A percentile compares a stretch with the other conserved stretches of the same genome.
Conservation (phyloP, 2,113 vertebrate genomes). For the Petroica traversi region DNA sequence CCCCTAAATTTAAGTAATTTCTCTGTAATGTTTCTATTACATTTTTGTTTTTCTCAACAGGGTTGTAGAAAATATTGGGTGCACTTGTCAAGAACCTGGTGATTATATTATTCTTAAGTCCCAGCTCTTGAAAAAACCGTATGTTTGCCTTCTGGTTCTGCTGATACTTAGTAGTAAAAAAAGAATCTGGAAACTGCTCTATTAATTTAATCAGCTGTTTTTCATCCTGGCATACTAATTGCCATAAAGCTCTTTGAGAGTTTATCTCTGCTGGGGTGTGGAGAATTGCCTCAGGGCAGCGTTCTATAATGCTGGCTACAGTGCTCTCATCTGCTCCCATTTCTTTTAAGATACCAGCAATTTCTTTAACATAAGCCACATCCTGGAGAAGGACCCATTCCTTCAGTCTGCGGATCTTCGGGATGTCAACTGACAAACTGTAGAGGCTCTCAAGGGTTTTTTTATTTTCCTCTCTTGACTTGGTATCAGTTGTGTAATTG, state of each 20-base stretch:
- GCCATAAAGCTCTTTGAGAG: constrained; percentile 84
- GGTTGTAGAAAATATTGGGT: constrained; percentile 82
- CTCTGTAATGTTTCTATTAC: constrained; percentile 79
- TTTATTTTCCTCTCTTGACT: constrained; percentile 76
- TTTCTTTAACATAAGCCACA: constrained; percentile 80
- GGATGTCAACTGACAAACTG: constrained; percentile 82
- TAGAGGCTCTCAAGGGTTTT: constrained; percentile 78
- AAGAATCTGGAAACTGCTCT: constrained; percentile 90
- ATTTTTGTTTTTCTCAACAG: constrained; percentile 79
- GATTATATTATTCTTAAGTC: constrained; percentile 86
- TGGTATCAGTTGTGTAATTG: neutral
- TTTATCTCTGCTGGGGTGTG: constrained; percentile 77
- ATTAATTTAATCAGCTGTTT: constrained; percentile 85
- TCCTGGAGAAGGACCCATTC: constrained; percentile 85
- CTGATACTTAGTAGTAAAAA: constrained; percentile 81
- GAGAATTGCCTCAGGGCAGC: constrained; percentile 86
- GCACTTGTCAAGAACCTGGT: constrained; percentile 87
- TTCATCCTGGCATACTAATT: constrained; percentile 80
- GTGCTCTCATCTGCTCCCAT: constrained; percentile 78
- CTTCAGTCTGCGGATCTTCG: constrained; percentile 85
- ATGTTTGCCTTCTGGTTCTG: constrained; percentile 84
- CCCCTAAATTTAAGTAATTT: constrained; percentile 83
- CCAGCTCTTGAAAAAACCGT: constrained; percentile 83
- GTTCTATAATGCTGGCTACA: constrained; percentile 80
- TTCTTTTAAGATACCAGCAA: constrained; percentile 76